Base-by-base conservation (phyloP, 2,888 invertebrate species). In the Melinaea menophilus region DNA sequence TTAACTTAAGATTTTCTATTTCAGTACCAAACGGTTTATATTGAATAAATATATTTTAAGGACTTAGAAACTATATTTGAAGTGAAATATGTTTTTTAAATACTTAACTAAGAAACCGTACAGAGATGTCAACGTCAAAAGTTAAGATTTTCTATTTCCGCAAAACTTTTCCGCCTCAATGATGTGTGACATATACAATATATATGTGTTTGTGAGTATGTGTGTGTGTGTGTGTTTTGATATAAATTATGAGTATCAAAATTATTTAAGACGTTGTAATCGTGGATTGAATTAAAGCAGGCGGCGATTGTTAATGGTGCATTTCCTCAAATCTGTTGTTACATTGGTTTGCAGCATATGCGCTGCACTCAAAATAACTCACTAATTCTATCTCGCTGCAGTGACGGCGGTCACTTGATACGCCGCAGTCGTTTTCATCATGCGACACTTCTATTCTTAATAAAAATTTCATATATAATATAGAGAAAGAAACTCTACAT, bases 301-400 rank as follows among this genome's bases (percentile, higher is more conserved):
- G 77, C 71, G 79, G 74, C 64, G 74, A 71, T 72, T 72, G 69
- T 79, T 80, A 82, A 81, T 81, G 77, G 75, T 78, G 81, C 78
- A 75, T 82, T 86, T 82, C 84, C 85, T 81, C 77, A 82, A 84
- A 81, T 82, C 79, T 78, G 79, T 80, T 79, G 77, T 81, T 77
- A 77, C 77, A 70, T 69, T 70, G 77, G 76, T 79, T 79, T 79
- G 79, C 79, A 75, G 72, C 75, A 73, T 75, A 77, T 76, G 73
- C 70, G 65, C 58, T 65, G 65, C 56, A 75, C 76, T 79, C 75
- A 69, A 82, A 85, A 85, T 85, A 83, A 78, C 81, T 63, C 68
- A 79, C 79, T 81, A 79, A 80, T 80, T 80, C 79, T 80, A 82
- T 79, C 81, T 73, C 74, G 65, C 72, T 76, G 75, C 75, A 77